Evolutionary conservation across 2,888 invertebrate genomes (phyloP).

Genomic region (Melipona bicolor): DNA sequence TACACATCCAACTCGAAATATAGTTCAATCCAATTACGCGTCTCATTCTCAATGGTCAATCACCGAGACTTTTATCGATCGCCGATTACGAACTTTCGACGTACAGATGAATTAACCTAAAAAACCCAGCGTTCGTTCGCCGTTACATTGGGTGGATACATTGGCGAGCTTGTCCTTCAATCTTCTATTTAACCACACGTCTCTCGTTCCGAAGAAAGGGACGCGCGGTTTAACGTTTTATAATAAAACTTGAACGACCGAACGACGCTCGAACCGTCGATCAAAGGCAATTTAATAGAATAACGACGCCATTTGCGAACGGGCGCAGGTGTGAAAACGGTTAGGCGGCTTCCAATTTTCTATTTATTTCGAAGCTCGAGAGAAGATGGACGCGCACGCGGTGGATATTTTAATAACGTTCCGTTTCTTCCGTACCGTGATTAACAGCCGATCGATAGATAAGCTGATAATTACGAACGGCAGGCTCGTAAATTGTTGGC

Average conservation of each 20-base stretch:
- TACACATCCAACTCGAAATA: background rate
- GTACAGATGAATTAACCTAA: constrained; percentile 28
- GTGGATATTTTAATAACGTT: background rate
- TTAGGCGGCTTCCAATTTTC: constrained; percentile 18
- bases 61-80: constrained; percentile 14
- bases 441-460: background rate
- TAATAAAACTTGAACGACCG: constrained; percentile 14
- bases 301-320: background rate
- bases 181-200: constrained; percentile 22
- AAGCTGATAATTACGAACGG: background rate
- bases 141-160: constrained; percentile 10
- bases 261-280: constrained; percentile 9
- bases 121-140: constrained; percentile 19
- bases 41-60: background rate
- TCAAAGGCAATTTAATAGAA: constrained; percentile 10
- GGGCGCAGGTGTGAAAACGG: constrained; percentile 31
- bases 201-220: constrained; percentile 1
- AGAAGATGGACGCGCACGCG: background rate
- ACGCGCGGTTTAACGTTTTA: background rate
- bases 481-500: background rate
- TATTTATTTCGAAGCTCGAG: constrained; percentile 4
- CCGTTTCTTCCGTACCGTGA: background rate
- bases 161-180: constrained; percentile 3
- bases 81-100: constrained; percentile 7
- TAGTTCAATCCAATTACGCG: background rate